Evolutionary conservation across 2,113 vertebrate species (phyloP).

Genomic region (Podocnemis expansa): DNA sequence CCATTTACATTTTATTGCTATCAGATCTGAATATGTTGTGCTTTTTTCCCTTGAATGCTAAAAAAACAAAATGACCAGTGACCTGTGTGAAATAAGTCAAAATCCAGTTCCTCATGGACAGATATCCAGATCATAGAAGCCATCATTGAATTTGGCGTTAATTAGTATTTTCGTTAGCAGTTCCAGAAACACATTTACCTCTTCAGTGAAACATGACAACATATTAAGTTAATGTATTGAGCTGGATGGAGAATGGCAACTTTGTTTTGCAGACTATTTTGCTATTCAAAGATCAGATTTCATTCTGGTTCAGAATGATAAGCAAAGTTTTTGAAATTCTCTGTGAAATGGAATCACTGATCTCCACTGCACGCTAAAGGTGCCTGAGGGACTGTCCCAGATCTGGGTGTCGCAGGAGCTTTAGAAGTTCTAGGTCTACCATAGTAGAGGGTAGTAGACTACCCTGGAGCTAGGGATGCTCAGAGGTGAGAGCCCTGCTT

Average conservation of each 20-base stretch:
- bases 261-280: neutral
- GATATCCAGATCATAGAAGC: neutral
- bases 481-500: no score
- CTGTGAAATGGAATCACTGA: neutral
- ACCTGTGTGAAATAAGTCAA: neutral
- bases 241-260: neutral
- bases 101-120: neutral
- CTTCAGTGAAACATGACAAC: neutral
- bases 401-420: no score
- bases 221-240: neutral
- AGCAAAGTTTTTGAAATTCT: neutral
- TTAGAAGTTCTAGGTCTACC: no score
- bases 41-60: neutral
- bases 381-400: no score
- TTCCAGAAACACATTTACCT: neutral
- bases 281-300: neutral
- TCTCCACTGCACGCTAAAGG: neutral
- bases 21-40: rapidly evolving
- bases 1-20: rapidly evolving
- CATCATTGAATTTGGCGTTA: neutral
- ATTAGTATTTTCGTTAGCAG: neutral
- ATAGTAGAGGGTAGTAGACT: neutral
- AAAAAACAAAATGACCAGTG: rapidly evolving
- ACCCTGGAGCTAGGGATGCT: neutral
- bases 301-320: neutral